Evolutionary conservation across 2,797 vertebrate species (phyloP).

Genomic region (Prunella strophiata): DNA sequence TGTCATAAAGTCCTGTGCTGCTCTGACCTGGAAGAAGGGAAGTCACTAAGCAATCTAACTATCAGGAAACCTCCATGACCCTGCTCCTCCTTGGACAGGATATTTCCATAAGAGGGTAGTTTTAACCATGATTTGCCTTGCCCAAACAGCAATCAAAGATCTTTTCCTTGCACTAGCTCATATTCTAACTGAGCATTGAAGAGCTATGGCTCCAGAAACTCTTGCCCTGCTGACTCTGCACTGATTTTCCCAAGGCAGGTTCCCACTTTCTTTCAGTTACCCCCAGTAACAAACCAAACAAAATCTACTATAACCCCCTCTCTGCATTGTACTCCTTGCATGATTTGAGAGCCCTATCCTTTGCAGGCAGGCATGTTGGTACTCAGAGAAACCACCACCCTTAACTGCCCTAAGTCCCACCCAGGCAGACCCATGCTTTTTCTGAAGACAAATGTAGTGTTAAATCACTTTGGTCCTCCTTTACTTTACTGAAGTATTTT

Average conservation of each 20-base stretch:
- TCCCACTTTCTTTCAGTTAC: neutral
- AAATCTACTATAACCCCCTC: fast-evolving
- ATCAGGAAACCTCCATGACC: neutral
- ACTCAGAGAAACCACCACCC: neutral
- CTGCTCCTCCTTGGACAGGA: neutral
- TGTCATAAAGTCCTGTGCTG: neutral
- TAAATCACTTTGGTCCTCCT: neutral
- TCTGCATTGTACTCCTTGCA: neutral
- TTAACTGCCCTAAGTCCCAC: neutral
- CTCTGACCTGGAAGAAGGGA: neutral
- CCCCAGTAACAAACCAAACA: neutral
- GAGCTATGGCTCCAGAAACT: neutral
- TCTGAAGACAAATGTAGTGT: neutral
- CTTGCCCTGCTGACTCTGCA: neutral
- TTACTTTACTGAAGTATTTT: neutral
- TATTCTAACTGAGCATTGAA: neutral
- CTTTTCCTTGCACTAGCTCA: neutral
- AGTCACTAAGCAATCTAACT: neutral
- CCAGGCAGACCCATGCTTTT: neutral
- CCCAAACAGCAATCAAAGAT: neutral
- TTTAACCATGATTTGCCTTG: neutral
- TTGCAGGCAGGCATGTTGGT: neutral
- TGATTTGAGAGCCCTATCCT: neutral
- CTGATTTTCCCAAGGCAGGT: neutral
- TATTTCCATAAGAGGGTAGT: neutral